Evolutionary conservation across 2,888 invertebrate species (phyloP).

Genomic region (Coelinius sp.): DNA sequence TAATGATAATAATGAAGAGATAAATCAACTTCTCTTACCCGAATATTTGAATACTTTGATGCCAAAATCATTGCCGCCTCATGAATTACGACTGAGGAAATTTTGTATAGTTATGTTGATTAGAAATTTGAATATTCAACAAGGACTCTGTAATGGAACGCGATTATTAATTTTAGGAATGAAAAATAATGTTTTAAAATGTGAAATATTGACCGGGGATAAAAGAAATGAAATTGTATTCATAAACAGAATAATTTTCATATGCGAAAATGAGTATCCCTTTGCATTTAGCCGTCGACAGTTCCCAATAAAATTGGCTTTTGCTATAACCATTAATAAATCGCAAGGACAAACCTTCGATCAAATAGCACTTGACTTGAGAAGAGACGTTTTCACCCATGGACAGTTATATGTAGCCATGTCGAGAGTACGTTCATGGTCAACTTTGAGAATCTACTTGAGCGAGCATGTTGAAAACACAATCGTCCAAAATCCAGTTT

Average conservation of each 20-base stretch:
- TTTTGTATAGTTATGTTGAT: constrained; percentile 45
- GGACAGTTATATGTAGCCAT: constrained; percentile 41
- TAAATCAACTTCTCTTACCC: constrained; percentile 36
- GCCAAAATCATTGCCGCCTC: constrained; percentile 41
- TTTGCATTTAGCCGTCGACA: too few species aligned
- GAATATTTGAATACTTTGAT: constrained; percentile 44
- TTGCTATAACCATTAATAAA: constrained; percentile 43
- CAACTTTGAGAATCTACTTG: background rate
- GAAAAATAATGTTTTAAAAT: too few species aligned
- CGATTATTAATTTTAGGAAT: constrained; percentile 15
- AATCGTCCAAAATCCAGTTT: background rate
- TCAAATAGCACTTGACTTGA: constrained; percentile 31
- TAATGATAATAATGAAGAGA: constrained; percentile 30
- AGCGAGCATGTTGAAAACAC: background rate
- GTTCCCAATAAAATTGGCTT: constrained; percentile 37
- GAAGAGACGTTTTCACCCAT: constrained; percentile 33
- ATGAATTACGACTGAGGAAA: constrained; percentile 42
- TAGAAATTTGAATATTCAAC: constrained; percentile 44
- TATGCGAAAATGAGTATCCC: too few species aligned
- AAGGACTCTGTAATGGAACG: constrained; percentile 47
- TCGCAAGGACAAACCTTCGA: constrained; percentile 41
- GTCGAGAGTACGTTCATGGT: constrained; percentile 34
- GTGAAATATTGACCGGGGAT: too few species aligned
- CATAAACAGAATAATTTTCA: too few species aligned
- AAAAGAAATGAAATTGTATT: too few species aligned